These are phyloP conservation scores for Lacerta agilis DNA, from an alignment of 2,797 vertebrate genomes.

Conservation along the genomic window DNA sequence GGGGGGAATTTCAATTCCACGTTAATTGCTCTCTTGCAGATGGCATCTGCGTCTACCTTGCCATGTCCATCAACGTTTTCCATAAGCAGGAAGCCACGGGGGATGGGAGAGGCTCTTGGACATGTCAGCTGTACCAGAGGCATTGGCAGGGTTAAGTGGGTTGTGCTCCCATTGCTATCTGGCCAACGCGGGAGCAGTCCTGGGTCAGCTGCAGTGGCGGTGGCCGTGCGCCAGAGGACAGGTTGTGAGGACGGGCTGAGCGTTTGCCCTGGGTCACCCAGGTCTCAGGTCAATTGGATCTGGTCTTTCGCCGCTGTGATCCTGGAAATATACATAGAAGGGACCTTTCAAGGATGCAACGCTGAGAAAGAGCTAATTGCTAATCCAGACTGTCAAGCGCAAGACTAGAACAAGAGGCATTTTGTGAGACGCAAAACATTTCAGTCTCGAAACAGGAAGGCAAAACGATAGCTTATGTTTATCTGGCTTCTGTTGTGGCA, in stretches of 20 bases:
- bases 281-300: neutral
- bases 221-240: neutral
- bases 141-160: neutral
- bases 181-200: neutral
- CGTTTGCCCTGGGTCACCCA: neutral
- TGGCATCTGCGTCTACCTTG: neutral
- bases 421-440: neutral
- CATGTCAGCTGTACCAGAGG: neutral
- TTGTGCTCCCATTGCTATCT: neutral
- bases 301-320: neutral
- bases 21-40: slow-evolving; percentile 28
- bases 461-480: neutral
- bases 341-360: neutral
- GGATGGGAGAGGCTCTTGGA: neutral
- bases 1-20: slow-evolving; percentile 19
- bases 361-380: neutral
- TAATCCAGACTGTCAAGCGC: neutral
- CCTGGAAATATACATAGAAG: no score
- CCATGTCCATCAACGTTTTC: neutral
- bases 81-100: neutral
- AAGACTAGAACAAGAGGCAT: neutral
- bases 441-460: neutral
- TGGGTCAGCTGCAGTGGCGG: neutral
- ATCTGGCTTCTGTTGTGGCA: neutral
- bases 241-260: neutral